Percentiles rank a stretch among this genome's conserved stretches.
These are phyloP conservation scores for Cataglyphis hispanica DNA, from an alignment of 1,140 invertebrate genomes.

Conservation along the genomic window DNA sequence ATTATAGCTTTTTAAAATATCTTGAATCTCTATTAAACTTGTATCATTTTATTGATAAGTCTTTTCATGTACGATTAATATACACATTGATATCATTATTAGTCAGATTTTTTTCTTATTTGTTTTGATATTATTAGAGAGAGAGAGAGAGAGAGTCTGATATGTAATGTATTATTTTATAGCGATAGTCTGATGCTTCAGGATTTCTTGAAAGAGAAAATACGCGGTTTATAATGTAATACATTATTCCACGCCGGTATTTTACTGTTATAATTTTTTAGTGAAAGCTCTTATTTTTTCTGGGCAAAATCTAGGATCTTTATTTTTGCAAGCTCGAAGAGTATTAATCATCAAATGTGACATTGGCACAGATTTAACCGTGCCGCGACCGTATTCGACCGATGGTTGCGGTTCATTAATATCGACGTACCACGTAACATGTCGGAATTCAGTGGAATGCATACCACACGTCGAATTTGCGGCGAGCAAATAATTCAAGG, in stretches of 20 bases:
- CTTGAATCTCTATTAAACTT: not conserved
- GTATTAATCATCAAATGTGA: constrained; percentile 58
- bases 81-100: not conserved
- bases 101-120: not conserved
- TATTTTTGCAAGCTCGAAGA: constrained; percentile 10
- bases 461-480: constrained; percentile 68
- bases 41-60: not conserved
- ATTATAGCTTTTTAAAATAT: not conserved
- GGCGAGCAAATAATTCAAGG: constrained; percentile 66
- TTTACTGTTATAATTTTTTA: not conserved
- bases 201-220: not conserved
- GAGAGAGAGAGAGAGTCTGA: too few species aligned
- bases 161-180: not conserved
- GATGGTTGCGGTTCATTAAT: constrained; percentile 73
- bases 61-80: not conserved
- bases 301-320: not conserved
- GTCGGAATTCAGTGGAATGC: constrained; percentile 71
- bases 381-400: constrained; percentile 35
- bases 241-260: not conserved
- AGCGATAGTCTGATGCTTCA: not conserved
- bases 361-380: constrained; percentile 58
- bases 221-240: not conserved
- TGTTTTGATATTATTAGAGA: not conserved
- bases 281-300: not conserved
- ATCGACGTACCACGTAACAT: constrained; percentile 68